These are phyloP conservation scores for Xanthia icteritia DNA, from an alignment of 2,888 invertebrate genomes.

Conservation along the genomic window DNA sequence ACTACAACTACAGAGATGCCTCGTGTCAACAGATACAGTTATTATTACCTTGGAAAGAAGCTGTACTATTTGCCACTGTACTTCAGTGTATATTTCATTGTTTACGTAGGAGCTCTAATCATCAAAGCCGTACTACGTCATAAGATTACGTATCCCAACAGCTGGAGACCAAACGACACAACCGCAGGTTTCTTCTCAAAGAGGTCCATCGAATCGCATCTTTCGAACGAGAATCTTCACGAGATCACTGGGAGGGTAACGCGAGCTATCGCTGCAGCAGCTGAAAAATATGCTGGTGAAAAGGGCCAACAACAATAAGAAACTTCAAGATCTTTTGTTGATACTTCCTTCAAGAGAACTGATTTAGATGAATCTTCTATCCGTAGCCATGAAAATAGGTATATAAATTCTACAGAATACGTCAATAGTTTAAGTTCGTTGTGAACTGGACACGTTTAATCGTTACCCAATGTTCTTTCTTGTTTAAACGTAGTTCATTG, in stretches of 20 bases:
- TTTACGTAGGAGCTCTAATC: conserved; percentile 93
- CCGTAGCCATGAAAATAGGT: background rate
- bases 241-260: conserved; percentile 87
- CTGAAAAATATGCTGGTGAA: conserved; percentile 81
- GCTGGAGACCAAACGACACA: conserved; percentile 85
- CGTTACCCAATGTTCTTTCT: conserved; percentile 29
- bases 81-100: conserved; percentile 93
- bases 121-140: conserved; percentile 93
- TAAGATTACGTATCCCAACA: conserved; percentile 92
- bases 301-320: conserved; percentile 58
- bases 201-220: conserved; percentile 83
- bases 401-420: conserved; percentile 42
- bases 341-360: background rate
- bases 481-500: conserved; percentile 86
- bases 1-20: conserved; percentile 87
- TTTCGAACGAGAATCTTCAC: conserved; percentile 87
- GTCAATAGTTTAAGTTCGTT: conserved; percentile 72
- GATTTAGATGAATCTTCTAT: conserved; percentile 4
- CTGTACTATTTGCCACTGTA: conserved; percentile 94
- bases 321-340: background rate
- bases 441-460: conserved; percentile 88
- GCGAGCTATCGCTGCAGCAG: conserved; percentile 83
- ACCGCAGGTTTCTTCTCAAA: conserved; percentile 86
- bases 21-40: conserved; percentile 92
- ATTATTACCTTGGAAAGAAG: conserved; percentile 94